A percentile compares a stretch with the other conserved stretches of the same genome.
phyloP scores from a whole-genome alignment of 2,113 vertebrate genomes.

The Brienomyrus brachyistius region DNA sequence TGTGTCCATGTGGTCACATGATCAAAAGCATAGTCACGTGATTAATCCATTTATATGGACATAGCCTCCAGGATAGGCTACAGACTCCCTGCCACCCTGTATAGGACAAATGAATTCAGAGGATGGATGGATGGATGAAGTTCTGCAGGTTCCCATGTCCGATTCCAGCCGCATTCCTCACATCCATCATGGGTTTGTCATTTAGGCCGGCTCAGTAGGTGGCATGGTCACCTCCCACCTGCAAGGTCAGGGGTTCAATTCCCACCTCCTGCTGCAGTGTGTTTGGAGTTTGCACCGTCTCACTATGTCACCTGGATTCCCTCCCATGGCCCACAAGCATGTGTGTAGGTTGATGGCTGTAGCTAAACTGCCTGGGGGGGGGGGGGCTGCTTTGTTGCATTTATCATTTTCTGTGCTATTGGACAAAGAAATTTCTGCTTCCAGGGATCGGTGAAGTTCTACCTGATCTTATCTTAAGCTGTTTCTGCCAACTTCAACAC shows the following conservation, averaged over 20 bases:
- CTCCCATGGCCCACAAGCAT: not conserved
- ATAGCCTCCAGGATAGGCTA: not conserved
- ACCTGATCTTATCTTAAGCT: not conserved
- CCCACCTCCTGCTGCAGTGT: not conserved
- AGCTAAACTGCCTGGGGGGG: not conserved
- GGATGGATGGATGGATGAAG: not conserved
- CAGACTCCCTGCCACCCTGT: not conserved
- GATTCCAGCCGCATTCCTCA: not conserved
- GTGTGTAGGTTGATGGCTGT: not conserved
- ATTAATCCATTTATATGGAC: not conserved
- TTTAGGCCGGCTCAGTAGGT: not conserved
- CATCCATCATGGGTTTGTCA: not conserved
- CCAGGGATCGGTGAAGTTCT: not conserved
- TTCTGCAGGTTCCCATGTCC: not conserved
- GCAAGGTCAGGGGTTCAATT: not conserved
- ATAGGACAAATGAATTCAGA: not conserved
- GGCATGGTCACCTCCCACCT: not conserved
- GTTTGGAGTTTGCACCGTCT: not conserved
- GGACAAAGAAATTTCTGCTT: not conserved
- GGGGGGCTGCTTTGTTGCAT: not conserved
- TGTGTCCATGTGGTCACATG: not conserved
- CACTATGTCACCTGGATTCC: not conserved
- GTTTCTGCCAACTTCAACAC: not conserved
- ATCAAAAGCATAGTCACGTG: not conserved
- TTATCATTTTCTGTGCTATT: not conserved